Percentiles rank a stretch among this genome's conserved stretches.
phyloP scores from a whole-genome alignment of 2,113 vertebrate species.

The Strigops habroptila region DNA sequence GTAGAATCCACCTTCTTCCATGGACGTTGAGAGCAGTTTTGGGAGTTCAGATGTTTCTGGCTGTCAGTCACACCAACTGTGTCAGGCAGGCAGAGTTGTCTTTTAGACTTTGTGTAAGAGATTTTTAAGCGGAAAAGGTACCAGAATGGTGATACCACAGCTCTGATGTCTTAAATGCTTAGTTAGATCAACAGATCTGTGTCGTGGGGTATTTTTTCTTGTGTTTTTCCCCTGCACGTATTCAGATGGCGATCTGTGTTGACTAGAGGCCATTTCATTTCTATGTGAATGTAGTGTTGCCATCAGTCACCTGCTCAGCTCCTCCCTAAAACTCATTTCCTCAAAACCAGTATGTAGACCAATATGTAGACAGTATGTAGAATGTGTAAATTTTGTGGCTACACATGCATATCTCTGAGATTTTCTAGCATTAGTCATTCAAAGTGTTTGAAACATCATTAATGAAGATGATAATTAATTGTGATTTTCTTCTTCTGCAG shows the following conservation, averaged over 20 bases:
- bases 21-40: neutral
- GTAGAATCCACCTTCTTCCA: neutral
- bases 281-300: neutral
- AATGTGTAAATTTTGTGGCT: neutral
- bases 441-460: neutral
- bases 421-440: neutral
- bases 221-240: neutral
- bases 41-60: neutral
- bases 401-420: neutral
- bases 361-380: no score
- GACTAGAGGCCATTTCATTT: neutral
- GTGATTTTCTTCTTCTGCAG: slow-evolving; percentile 61
- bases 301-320: neutral
- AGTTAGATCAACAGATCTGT: neutral
- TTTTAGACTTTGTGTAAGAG: neutral
- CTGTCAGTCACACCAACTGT: neutral
- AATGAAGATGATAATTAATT: neutral
- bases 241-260: neutral
- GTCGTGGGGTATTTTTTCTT: neutral
- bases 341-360: neutral
- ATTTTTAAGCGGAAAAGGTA: neutral
- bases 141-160: neutral
- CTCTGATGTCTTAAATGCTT: neutral
- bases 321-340: neutral
- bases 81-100: neutral